These are phyloP conservation scores for Dromiciops gliroides DNA, from an alignment of 2,113 vertebrate genomes.

Conservation along the genomic window DNA sequence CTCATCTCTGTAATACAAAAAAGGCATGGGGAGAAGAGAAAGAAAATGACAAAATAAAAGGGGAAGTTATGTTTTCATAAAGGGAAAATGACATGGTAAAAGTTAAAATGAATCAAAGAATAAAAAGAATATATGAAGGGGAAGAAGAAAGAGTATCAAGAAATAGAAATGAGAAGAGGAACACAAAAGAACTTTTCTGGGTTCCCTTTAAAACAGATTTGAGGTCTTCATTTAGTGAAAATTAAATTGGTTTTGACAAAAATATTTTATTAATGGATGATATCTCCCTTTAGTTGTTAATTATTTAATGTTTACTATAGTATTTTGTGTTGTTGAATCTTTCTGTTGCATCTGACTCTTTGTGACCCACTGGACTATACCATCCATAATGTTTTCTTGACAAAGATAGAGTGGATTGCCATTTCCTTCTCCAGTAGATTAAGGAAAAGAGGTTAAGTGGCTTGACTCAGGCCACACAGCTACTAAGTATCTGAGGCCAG, in stretches of 20 bases:
- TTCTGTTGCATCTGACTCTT: no score
- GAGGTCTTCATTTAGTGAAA: constrained; percentile 77
- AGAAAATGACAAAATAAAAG: neutral
- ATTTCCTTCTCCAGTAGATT: no score
- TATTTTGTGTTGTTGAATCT: neutral
- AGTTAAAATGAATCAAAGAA: neutral
- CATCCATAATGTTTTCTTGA: no score
- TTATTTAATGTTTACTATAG: constrained; percentile 77
- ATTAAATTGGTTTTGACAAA: constrained; percentile 79
- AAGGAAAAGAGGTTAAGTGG: no score
- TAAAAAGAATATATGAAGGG: neutral
- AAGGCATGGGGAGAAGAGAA: neutral
- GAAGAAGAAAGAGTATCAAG: neutral
- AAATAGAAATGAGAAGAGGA: constrained; percentile 4
- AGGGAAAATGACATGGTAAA: neutral
- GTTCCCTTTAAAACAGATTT: constrained; percentile 72
- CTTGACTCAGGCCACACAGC: no score
- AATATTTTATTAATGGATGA: constrained; percentile 78
- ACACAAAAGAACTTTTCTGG: constrained; percentile 58
- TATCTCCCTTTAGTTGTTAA: constrained; percentile 78
- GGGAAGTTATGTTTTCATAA: no score
- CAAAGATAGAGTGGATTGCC: no score
- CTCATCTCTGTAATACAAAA: neutral
- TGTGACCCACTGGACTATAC: no score
- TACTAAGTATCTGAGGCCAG: no score